Base-by-base conservation (phyloP, 2,797 vertebrate genomes). In the Premnoplex brunnescens region DNA sequence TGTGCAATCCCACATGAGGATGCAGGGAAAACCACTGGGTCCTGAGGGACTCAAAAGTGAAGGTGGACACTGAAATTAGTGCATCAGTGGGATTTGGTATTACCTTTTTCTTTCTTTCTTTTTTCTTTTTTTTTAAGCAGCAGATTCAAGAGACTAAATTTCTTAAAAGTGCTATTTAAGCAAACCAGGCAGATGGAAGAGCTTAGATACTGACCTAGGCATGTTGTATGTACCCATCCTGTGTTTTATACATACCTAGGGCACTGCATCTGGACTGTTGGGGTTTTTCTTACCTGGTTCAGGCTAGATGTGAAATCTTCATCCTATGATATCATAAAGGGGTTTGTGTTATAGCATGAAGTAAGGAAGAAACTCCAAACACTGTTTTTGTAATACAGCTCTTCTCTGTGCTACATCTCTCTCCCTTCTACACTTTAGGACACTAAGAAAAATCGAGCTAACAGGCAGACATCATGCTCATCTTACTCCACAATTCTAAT, bases 1-100 rank as follows among this genome's bases (percentile, higher is more conserved):
- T 11, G 43, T 66, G n/a, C 24, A 43, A 46, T 34, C 20, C 15
- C 26, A 34, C 6, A 2, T 24, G n/a, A 49, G 0, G 2, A 15
- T 32, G 10, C 36, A 76, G 32, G 16, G 22, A 49, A 87, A 77
- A 46, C 2, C 14, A 44, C 5, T 4, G 18, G 10, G 7, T 85
- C 37, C 62, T 58, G 27, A 5, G 7, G 10, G 36, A 63, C 51
- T 44, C 14, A 6, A 27, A 75, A 82, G 20, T 28, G 8, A 59
- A 63, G 41, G 1, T 81, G n/a, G 27, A 26, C 51, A 37, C 48
- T 43, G 41, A 68, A 67, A 83, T 24, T 26, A 22, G 9, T 24
- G 12, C 14, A 44, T 32, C 23, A 21, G 14, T 15, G 5, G 19
- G 37, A 46, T 64, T 58, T 74, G 7, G 11, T 7, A 36, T 55